These are phyloP conservation scores for Okamejei kenojei DNA, from an alignment of 2,797 vertebrate genomes.

Conservation along the genomic window DNA sequence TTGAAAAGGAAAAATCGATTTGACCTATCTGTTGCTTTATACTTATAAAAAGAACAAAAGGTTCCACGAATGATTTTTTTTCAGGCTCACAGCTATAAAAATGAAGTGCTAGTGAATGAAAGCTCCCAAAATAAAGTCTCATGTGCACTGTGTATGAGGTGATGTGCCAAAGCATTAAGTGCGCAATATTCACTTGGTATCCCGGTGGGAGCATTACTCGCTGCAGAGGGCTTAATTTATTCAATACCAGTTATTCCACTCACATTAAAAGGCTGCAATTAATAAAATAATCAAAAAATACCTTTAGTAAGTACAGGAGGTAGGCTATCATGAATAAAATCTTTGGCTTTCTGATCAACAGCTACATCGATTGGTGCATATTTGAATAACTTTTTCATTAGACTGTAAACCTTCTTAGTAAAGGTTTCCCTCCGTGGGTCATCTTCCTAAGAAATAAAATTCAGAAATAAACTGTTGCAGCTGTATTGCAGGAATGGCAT, in stretches of 20 bases:
- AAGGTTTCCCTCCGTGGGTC: constrained; percentile 69
- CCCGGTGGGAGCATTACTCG: too few relatives aligned
- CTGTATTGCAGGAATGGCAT: background rate
- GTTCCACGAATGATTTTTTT: background rate
- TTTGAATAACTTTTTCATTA: constrained; percentile 70
- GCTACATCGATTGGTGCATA: constrained; percentile 84
- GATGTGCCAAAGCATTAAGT: background rate
- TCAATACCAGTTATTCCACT: background rate
- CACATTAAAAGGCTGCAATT: background rate
- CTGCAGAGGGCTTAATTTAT: background rate
- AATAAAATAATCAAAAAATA: constrained; percentile 44
- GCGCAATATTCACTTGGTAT: background rate
- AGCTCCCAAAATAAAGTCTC: background rate
- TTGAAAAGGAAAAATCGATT: background rate
- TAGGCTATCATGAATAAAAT: constrained; percentile 83
- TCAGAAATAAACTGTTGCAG: background rate
- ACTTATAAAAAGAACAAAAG: background rate
- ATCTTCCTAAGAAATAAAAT: constrained; percentile 44
- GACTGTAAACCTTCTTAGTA: constrained; percentile 60
- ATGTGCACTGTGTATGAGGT: background rate
- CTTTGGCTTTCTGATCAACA: constrained; percentile 84
- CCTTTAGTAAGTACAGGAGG: constrained; percentile 72
- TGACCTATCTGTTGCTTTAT: background rate
- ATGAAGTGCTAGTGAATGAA: background rate
- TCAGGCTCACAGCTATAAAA: background rate